phyloP scores from a whole-genome alignment of 2,888 invertebrate genomes.

The Vannuccia rotundouncinata region DNA sequence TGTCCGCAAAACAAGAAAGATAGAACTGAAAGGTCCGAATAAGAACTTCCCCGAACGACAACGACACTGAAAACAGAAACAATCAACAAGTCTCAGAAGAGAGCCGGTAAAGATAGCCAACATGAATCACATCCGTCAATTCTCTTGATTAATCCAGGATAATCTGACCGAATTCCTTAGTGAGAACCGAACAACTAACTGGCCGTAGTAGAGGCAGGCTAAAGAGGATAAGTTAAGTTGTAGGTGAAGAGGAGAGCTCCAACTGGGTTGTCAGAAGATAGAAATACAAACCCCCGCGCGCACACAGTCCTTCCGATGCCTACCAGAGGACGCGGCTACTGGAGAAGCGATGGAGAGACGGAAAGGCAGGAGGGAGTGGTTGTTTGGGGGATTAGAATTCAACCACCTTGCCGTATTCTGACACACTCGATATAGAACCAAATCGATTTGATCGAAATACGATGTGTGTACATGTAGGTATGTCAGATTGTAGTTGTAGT shows the following conservation, averaged over 20 bases:
- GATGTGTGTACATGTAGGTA: neutral
- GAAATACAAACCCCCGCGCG: neutral
- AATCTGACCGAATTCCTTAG: conserved; percentile 18
- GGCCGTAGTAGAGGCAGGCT: neutral
- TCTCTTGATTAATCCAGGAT: neutral
- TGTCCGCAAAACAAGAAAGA: neutral
- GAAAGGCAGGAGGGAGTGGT: neutral
- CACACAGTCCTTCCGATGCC: neutral
- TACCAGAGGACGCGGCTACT: neutral
- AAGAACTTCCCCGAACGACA: neutral
- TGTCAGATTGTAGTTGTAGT: neutral
- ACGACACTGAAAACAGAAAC: neutral
- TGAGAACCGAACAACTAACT: too few relatives aligned
- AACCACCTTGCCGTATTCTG: neutral
- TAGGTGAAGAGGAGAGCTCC: neutral
- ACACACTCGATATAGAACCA: conserved; percentile 1
- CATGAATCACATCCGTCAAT: neutral
- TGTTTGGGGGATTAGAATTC: neutral
- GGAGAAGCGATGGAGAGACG: neutral
- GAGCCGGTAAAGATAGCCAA: neutral
- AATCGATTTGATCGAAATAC: conserved; percentile 20
- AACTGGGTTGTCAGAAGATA: conserved; percentile 25
- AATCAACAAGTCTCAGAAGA: neutral
- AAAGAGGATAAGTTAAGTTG: neutral
- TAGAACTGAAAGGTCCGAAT: too few relatives aligned